Evolutionary conservation across 2,797 vertebrate species (phyloP), one percentile per base, ranked within the genome.

Genomic region (Salmo trutta): DNA sequence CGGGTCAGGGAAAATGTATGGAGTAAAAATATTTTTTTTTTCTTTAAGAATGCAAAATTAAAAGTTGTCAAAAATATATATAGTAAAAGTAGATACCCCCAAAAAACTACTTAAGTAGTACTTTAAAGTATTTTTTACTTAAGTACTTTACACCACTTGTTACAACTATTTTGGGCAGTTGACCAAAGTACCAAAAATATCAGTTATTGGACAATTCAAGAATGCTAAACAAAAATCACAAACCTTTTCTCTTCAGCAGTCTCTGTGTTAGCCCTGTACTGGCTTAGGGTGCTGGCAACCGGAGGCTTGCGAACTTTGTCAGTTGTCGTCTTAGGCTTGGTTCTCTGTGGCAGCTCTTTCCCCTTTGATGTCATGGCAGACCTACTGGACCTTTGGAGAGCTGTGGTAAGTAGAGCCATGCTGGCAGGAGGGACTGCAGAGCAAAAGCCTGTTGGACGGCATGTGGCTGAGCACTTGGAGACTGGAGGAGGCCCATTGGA

Each of bases 181-280:
- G 24, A 75, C 52, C 8, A 0, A 66, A 75, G 19, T n/a, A 51
- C 54, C 5, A 64, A 36, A 3, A 36, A 59, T 17, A 21, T 24
- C 3, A 6, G 17, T n/a, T 29, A 31, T 73, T 73, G 15, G 36
- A 70, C 2, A 51, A 2, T 3, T 51, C 24, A 1, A 19, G 15
- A 41, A 0, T 59, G 67, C 47, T 16, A 24, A 64, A 24, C 41
- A 53, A 64, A 62, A 69, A 31, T 12, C 1, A 3, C 70, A 77
- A 88, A 99, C 98, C 93, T 95, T 86, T 92, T 94, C 64, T 96
- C 94, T 82, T 96, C 95, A 4, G 88, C 82, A 0, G 95, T 91
- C 77, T 96, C 94, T 79, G 79, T 88, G 3, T 47, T 77, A 5
- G 84, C 52, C 79, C 89, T 89, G 85, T 93, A 94, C 73, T 94